Conservation (phyloP, 2,888 invertebrate species). For the Limnephilus auricula region DNA sequence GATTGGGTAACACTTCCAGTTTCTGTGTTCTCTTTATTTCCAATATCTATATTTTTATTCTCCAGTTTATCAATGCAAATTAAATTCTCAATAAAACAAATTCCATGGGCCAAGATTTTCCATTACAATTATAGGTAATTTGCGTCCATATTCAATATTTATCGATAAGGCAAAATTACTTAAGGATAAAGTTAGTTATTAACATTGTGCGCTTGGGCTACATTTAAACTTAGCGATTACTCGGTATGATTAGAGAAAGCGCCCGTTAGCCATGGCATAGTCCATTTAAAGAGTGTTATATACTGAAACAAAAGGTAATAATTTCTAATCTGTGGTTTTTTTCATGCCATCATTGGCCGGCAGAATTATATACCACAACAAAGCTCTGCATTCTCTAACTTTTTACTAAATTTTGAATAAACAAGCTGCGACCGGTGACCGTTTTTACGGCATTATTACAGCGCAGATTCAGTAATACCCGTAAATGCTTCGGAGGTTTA, state of each 20-base stretch:
- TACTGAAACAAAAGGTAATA: neutral
- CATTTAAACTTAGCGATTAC: neutral
- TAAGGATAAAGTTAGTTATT: neutral
- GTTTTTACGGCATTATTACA: neutral
- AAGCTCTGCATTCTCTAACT: no score
- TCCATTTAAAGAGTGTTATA: neutral
- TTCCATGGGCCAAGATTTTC: no score
- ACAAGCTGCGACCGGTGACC: neutral
- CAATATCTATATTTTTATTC: no score
- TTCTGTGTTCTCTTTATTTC: no score
- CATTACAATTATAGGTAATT: no score
- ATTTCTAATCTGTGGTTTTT: neutral
- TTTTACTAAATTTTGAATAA: no score
- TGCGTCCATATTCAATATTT: no score
- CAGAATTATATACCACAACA: neutral
- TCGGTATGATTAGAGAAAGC: neutral
- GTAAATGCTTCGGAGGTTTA: neutral
- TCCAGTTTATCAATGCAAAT: no score
- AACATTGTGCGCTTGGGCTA: neutral
- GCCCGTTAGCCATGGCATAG: neutral
- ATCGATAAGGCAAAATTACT: neutral
- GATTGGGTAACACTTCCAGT: no score
- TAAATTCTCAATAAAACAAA: no score
- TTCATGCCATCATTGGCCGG: neutral
- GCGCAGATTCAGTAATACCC: neutral